Evolutionary conservation across 2,888 invertebrate species (phyloP).

Genomic region (Steromphala cineraria): DNA sequence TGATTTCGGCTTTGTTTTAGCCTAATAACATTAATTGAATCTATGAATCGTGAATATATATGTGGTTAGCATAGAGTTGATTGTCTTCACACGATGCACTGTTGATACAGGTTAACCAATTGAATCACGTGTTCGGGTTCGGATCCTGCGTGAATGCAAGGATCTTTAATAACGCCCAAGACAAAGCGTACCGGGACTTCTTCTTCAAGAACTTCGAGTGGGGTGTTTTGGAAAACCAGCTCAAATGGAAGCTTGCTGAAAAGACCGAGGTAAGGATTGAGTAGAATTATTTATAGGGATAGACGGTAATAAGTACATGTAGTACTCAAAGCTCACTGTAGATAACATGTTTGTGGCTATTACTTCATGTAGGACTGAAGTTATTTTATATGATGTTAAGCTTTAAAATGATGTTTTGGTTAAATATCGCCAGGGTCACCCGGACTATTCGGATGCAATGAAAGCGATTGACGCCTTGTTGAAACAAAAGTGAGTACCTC

Average conservation of each 20-base stretch:
- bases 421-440: slow-evolving; percentile 37
- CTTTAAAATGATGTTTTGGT: neutral
- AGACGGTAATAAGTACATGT: too few species aligned
- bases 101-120: slow-evolving; percentile 39
- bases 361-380: too few species aligned
- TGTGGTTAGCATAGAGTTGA: too few species aligned
- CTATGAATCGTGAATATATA: too few species aligned
- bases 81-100: too few species aligned
- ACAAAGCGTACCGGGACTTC: slow-evolving; percentile 41
- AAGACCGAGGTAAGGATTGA: slow-evolving; percentile 30
- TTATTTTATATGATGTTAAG: too few species aligned
- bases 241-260: slow-evolving; percentile 58
- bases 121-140: slow-evolving; percentile 47
- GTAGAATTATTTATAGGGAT: too few species aligned
- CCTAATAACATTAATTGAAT: too few species aligned
- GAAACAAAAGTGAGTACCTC: slow-evolving; percentile 32
- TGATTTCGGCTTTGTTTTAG: too few species aligned
- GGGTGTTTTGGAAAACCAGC: slow-evolving; percentile 53
- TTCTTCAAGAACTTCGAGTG: slow-evolving; percentile 59
- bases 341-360: too few species aligned
- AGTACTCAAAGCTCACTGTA: too few species aligned
- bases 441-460: slow-evolving; percentile 38
- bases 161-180: slow-evolving; percentile 37
- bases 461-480: slow-evolving; percentile 41
- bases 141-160: slow-evolving; percentile 47